A percentile compares a stretch with the other conserved stretches of the same genome.
phyloP scores from a whole-genome alignment of 1,140 invertebrate genomes.

The Caerostris extrusa region DNA sequence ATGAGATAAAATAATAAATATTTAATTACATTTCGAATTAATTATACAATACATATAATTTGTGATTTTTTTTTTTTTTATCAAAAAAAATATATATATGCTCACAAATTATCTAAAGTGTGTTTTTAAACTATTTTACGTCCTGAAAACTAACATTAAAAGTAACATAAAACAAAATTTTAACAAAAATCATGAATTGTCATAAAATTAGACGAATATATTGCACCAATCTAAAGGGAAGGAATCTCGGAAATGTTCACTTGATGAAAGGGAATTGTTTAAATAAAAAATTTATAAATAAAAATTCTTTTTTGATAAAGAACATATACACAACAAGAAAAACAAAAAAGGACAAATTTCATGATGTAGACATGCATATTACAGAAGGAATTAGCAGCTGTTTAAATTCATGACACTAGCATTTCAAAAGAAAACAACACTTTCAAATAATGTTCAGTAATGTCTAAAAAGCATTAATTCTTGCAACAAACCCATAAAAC shows the following conservation, averaged over 20 bases:
- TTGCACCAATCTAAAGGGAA: not conserved
- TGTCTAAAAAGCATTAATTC: constrained; percentile 68
- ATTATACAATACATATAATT: too few species aligned
- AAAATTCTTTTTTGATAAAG: not conserved
- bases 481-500: constrained; percentile 73
- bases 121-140: too few species aligned
- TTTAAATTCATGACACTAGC: constrained; percentile 73
- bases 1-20: too few species aligned
- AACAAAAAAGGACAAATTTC: not conserved
- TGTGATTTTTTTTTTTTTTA: not conserved
- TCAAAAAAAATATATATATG: not conserved
- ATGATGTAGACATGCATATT: constrained; percentile 62
- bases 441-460: constrained; percentile 56
- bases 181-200: not conserved
- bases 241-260: not conserved
- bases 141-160: too few species aligned
- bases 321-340: not conserved
- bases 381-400: constrained; percentile 64
- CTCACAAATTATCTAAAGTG: too few species aligned
- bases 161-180: too few species aligned
- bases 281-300: not conserved
- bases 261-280: not conserved
- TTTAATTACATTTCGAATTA: too few species aligned
- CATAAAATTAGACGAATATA: not conserved
- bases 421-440: constrained; percentile 59